These are phyloP conservation scores for Drosophila funebris DNA, from an alignment of 1,140 invertebrate species.

Conservation along the genomic window DNA sequence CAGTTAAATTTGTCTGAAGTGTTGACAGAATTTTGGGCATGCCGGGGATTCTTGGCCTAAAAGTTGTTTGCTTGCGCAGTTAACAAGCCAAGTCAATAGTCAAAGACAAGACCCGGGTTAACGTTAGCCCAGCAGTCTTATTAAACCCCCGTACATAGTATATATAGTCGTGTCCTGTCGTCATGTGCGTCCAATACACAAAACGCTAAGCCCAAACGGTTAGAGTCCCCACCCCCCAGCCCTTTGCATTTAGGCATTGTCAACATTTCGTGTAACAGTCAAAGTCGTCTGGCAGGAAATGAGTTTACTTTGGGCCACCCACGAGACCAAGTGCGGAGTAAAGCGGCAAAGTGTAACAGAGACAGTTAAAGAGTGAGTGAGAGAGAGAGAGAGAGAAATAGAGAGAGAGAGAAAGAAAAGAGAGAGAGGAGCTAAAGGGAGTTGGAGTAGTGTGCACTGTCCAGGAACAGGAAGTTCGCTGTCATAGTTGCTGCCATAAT, in stretches of 20 bases:
- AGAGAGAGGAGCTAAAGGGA: background rate
- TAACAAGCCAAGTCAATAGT: constrained; percentile 71
- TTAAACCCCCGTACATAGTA: constrained; percentile 37
- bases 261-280: constrained; percentile 73
- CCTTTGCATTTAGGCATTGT: constrained; percentile 49
- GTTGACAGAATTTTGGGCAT: constrained; percentile 20
- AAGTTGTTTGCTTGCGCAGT: constrained; percentile 32
- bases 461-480: constrained; percentile 73
- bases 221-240: background rate
- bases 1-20: constrained; percentile 16
- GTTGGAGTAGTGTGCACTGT: constrained; percentile 8
- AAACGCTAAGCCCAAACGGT: constrained; percentile 38
- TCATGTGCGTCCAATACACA: constrained; percentile 11
- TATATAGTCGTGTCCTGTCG: constrained; percentile 8
- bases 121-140: constrained; percentile 50
- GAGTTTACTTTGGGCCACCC: constrained; percentile 66
- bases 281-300: constrained; percentile 72
- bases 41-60: background rate
- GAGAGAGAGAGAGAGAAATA: background rate
- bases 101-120: constrained; percentile 12
- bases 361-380: background rate
- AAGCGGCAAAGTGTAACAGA: background rate
- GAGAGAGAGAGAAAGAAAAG: background rate
- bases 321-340: background rate
- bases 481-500: constrained; percentile 81